A percentile compares a stretch with the other conserved stretches of the same genome.
Evolutionary conservation across 2,888 invertebrate genomes (phyloP).

Genomic region (Idaea dimidiata): DNA sequence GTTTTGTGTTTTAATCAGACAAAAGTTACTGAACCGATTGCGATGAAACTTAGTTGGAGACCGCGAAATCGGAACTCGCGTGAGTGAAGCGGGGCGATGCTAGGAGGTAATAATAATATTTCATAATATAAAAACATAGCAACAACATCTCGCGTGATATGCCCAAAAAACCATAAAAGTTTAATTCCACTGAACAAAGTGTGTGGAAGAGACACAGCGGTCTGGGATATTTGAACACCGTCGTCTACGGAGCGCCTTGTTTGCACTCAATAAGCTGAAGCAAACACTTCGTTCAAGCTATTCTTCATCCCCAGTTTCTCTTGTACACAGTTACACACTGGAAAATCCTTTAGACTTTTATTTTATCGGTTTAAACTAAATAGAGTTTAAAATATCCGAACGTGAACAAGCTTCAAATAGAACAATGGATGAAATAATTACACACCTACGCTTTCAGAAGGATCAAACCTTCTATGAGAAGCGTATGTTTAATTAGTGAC

Average conservation of each 20-base stretch:
- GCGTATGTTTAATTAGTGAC: too few relatives aligned
- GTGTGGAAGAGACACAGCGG: constrained; percentile 12
- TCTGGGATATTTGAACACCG: constrained; percentile 37
- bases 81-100: too few relatives aligned
- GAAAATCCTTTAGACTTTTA: constrained; percentile 13
- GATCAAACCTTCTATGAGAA: too few relatives aligned
- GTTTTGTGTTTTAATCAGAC: too few relatives aligned
- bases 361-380: constrained; percentile 9
- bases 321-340: constrained; percentile 12
- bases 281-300: constrained; percentile 50
- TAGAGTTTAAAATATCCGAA: neutral
- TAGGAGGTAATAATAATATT: too few relatives aligned
- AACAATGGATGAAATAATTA: too few relatives aligned
- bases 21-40: too few relatives aligned
- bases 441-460: too few relatives aligned
- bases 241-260: constrained; percentile 37
- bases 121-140: neutral
- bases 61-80: too few relatives aligned
- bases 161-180: constrained; percentile 23
- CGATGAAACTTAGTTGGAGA: too few relatives aligned
- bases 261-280: constrained; percentile 62
- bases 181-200: constrained; percentile 41
- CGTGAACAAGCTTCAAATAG: too few relatives aligned
- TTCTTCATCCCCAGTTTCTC: constrained; percentile 39
- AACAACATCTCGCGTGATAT: neutral